Base-by-base conservation (phyloP, 1,140 invertebrate species). In the Potamilus streckersoni region DNA sequence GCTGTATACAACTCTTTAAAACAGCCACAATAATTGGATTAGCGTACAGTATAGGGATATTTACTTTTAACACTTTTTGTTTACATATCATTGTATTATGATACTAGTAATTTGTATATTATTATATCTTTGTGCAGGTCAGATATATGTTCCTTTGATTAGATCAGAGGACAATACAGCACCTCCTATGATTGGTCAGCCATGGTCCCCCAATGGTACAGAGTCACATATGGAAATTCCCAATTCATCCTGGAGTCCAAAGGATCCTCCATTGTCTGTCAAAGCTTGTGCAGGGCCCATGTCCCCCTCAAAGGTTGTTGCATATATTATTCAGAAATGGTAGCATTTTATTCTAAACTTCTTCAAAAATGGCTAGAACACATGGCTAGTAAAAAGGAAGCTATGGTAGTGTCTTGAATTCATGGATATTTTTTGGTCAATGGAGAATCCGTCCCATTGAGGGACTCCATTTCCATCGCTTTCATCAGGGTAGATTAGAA, bases 281-380 rank as follows among this genome's bases (percentile, higher is more conserved):
- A 92, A 92, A 82, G 96, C 95, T 6, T 93, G 94, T 89, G 95
- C 95, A 20, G 95, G 96, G 15, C 96, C 95, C 59, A 96, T 96
- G 95, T 92, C 93, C 16, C 93, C 93, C 75, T 89, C 92, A 4
- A 91, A 84, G 76, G 85, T 86, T 62, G 23, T 11, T 62, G 5
- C 6, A 23, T 27, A 19, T 67, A 19, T 67, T 11, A 19, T 67
- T 38, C 31, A 20, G 65, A 20, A 20, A 20, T 5, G 13, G 12
- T 68, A n/a, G 16, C 23, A 55, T 55, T 68, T 27, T 38, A 23
- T 19, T 67, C 6, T 27, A 19, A 8, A 19, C 65, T 66, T 66
- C 17, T 66, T 8, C 16, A 23, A 66, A 20, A n/a, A 17, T n/a
- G 27, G 2, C 6, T 19, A 2, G 16, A 4, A 66, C 16, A 27